phyloP scores from a whole-genome alignment of 2,113 vertebrate species.

The Dipodomys merriami region DNA sequence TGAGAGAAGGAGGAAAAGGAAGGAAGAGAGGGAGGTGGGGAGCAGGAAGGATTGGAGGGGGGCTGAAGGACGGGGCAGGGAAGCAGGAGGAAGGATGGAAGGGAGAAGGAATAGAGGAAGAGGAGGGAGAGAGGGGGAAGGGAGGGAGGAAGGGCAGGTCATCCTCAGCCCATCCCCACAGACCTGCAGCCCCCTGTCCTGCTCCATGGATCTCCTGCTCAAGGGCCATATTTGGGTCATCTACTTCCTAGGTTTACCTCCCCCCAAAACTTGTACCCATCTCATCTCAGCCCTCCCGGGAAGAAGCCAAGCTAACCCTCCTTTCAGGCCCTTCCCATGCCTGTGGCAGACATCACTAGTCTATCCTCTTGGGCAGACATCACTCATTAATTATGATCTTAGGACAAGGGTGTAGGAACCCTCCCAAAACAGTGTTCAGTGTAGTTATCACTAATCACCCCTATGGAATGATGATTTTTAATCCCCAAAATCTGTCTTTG shows the following conservation, averaged over 20 bases:
- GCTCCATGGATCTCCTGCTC: background rate
- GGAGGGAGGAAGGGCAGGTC: background rate
- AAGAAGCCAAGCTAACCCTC: background rate
- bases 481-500: background rate
- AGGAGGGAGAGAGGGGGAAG: background rate
- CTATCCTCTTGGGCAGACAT: too few relatives aligned
- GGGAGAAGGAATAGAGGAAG: background rate
- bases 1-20: background rate
- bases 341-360: background rate
- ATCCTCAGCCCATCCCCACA: too few relatives aligned
- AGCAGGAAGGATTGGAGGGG: background rate
- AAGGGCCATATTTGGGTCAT: background rate
- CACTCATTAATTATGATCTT: too few relatives aligned
- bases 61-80: background rate
- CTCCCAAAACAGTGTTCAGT: background rate
- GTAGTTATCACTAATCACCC: background rate
- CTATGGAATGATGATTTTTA: background rate
- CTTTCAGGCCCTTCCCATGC: background rate
- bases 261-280: background rate
- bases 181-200: background rate
- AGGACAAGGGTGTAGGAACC: background rate
- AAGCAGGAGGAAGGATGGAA: too few relatives aligned
- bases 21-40: too few relatives aligned
- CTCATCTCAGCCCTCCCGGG: background rate
- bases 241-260: background rate